phyloP scores from a whole-genome alignment of 2,113 vertebrate species.

The Colistium nudipinnis region DNA sequence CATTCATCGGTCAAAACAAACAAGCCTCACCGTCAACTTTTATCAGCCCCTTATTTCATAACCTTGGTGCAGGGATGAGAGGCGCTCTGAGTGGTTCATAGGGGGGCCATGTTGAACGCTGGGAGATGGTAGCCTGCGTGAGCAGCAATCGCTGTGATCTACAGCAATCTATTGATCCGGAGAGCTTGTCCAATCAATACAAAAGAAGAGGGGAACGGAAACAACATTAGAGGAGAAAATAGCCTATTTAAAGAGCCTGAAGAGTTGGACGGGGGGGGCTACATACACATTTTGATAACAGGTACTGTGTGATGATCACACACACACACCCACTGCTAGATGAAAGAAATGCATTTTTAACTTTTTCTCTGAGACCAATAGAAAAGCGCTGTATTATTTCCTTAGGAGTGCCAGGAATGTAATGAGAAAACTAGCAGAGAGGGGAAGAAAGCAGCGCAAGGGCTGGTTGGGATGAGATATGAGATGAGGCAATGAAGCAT shows the following conservation, averaged over 20 bases:
- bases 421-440: conserved; percentile 74
- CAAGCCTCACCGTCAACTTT: conserved; percentile 69
- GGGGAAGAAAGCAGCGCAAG: conserved; percentile 38
- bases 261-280: conserved; percentile 25
- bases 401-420: conserved; percentile 63
- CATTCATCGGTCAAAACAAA: conserved; percentile 79
- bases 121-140: conserved; percentile 62
- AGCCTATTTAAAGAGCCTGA: conserved; percentile 72
- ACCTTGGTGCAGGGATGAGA: conserved; percentile 64
- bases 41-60: conserved; percentile 75
- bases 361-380: conserved; percentile 54
- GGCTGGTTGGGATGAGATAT: conserved; percentile 71
- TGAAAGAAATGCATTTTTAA: conserved; percentile 64
- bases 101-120: conserved; percentile 51
- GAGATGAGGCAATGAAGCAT: conserved; percentile 74
- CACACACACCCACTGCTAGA: conserved; percentile 38
- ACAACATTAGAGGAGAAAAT: conserved; percentile 80
- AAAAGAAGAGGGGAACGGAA: conserved; percentile 70
- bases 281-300: conserved; percentile 51
- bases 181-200: conserved; percentile 77
- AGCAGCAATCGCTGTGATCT: conserved; percentile 74
- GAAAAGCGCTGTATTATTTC: conserved; percentile 68
- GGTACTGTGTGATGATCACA: conserved; percentile 48
- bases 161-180: conserved; percentile 80
- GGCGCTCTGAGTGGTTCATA: conserved; percentile 61